A percentile compares a stretch with the other conserved stretches of the same genome.
phyloP scores from a whole-genome alignment of 2,113 vertebrate genomes.

The Hemichromis elongatus region DNA sequence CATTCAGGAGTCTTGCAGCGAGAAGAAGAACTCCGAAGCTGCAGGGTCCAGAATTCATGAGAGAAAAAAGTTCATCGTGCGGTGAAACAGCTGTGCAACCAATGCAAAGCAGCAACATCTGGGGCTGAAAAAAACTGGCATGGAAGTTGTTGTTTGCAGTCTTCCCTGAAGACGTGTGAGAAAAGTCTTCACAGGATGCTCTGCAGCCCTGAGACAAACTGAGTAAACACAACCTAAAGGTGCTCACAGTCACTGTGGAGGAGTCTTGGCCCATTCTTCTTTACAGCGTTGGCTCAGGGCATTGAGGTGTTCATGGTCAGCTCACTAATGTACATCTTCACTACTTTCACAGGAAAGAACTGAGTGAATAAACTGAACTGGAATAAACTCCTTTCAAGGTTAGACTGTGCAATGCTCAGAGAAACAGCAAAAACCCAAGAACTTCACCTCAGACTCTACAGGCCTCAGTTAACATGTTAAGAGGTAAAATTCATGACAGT shows the following conservation, averaged over 20 bases:
- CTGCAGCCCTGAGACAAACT: too few species aligned
- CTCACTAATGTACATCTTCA: background rate
- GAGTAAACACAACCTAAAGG: too few species aligned
- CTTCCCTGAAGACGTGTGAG: fast-evolving
- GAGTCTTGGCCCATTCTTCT: background rate
- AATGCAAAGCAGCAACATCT: background rate
- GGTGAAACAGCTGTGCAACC: constrained; percentile 8
- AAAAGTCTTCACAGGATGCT: too few species aligned
- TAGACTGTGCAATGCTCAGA: background rate
- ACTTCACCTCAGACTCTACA: background rate
- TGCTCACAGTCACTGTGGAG: background rate
- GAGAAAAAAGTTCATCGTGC: background rate
- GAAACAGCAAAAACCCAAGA: background rate
- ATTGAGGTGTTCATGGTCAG: fast-evolving
- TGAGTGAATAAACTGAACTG: background rate
- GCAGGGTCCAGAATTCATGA: background rate
- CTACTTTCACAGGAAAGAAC: background rate
- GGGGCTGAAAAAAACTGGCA: background rate
- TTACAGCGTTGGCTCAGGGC: background rate
- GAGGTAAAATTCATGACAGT: background rate
- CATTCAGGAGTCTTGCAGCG: background rate
- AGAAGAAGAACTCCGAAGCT: background rate
- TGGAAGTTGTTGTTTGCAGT: background rate
- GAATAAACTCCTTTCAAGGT: background rate
- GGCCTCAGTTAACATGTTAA: background rate